Percentiles rank a stretch among this genome's conserved stretches.
Conservation (phyloP, 2,113 vertebrate genomes). For the Perccottus glenii region DNA sequence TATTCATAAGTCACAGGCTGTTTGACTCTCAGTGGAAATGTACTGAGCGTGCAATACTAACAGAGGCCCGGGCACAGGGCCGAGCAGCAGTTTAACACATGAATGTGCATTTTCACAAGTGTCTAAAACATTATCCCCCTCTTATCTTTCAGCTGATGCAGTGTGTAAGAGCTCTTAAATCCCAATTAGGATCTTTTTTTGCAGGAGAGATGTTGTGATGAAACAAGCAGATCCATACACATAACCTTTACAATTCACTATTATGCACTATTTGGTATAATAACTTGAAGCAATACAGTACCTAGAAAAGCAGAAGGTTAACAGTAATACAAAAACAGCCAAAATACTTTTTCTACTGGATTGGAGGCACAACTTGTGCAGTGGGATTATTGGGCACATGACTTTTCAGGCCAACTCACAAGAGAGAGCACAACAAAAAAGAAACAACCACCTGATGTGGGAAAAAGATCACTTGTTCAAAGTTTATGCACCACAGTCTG, state of each 20-base stretch:
- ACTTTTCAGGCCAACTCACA: constrained; percentile 44
- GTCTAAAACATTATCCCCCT: constrained; percentile 43
- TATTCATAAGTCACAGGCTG: constrained; percentile 2
- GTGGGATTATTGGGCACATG: constrained; percentile 61
- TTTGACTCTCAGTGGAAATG: constrained; percentile 47
- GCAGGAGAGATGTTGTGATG: no score
- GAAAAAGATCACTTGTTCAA: constrained; percentile 12
- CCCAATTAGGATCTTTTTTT: constrained; percentile 12
- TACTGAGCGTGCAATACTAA: constrained; percentile 32
- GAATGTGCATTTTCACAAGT: constrained; percentile 61
- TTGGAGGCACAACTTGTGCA: constrained; percentile 44
- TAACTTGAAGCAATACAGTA: constrained; percentile 4
- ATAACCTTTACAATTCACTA: constrained; percentile 10
- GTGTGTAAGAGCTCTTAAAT: constrained; percentile 29
- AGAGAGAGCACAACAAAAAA: constrained; percentile 21
- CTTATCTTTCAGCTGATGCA: constrained; percentile 43
- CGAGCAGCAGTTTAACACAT: constrained; percentile 47
- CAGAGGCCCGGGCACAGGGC: constrained; percentile 13
- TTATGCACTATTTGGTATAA: background rate
- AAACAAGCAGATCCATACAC: background rate
- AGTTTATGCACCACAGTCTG: constrained; percentile 9
- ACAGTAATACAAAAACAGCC: constrained; percentile 28
- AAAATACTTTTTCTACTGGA: constrained; percentile 24
- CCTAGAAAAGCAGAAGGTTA: constrained; percentile 14
- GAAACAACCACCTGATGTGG: constrained; percentile 24